These are phyloP conservation scores for Aspidapion aeneum DNA, from an alignment of 2,888 invertebrate species.

Conservation along the genomic window DNA sequence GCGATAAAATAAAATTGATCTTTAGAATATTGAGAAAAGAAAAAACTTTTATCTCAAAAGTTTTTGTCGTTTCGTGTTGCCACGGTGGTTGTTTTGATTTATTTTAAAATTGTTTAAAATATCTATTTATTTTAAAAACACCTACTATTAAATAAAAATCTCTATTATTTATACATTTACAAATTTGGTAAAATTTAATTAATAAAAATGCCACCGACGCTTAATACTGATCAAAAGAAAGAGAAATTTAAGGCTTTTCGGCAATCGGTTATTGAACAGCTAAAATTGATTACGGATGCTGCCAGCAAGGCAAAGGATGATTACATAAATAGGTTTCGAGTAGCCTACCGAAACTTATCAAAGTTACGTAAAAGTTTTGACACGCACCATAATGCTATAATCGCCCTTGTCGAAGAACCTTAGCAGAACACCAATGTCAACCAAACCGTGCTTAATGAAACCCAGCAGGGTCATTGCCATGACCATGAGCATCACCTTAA, in stretches of 20 bases:
- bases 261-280: not conserved
- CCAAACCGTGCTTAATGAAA: not conserved
- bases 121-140: too few species aligned
- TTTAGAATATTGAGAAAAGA: too few species aligned
- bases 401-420: not conserved
- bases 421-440: not conserved
- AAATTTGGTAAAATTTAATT: not conserved
- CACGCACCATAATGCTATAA: not conserved
- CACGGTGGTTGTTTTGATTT: too few species aligned
- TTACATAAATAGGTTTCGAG: too few species aligned
- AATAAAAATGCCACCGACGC: not conserved
- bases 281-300: not conserved
- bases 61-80: too few species aligned
- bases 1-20: not conserved
- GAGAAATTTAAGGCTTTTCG: not conserved
- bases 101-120: too few species aligned
- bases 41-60: too few species aligned
- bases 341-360: too few species aligned
- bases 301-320: not conserved
- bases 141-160: not conserved
- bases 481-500: not conserved
- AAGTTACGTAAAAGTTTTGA: not conserved
- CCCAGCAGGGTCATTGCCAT: not conserved
- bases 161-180: not conserved
- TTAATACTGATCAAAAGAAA: not conserved